Evolutionary conservation across 2,888 invertebrate species (phyloP), one percentile per base, ranked within the genome.

Genomic region (Celastrina argiolus): DNA sequence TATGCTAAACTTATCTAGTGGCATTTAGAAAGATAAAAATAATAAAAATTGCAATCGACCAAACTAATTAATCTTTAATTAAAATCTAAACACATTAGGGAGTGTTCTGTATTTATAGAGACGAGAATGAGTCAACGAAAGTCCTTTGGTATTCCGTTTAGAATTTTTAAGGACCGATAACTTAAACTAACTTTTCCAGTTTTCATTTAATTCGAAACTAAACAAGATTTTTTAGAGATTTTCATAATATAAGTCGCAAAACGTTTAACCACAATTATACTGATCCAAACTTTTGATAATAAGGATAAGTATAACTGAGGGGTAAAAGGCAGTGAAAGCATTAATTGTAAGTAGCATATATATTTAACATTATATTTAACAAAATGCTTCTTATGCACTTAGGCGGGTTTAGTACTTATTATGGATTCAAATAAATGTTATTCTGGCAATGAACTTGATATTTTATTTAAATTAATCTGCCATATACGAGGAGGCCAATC

Each of bases 1-100:
- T 88, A 88, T 88, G 90, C 90, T 90, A 89, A 81, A 73, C 76
- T 78, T 77, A 82, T 74, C 87, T 89, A 89, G 84, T 89, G 89
- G 89, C 88, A 89, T 82, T 65, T 61, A 36, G 39, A 61, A 61
- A 39, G 51, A 36, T 36, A 56, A 56, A 36, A 56, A 65, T 51
- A 56, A 28, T 56, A 56, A 65, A 28, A 58, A 65, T 56, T 56
- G 39, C 18, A 63, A 63, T 63, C 34, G 59, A 59, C 64, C 64
- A 59, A 59, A 64, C 58, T 36, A 66, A 61, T 42, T 66, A 28
- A 58, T 18, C 51, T 56, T 39, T 61, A 61, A 61, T 61, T 61
- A 61, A 64, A 66, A 67, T 64, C 56, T 56, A 59, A 61, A 22
- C 61, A 39, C 56, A 56, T 28, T 51, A 22, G 22, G 2, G 12